Base-by-base conservation (phyloP, 2,888 invertebrate species). In the Noctua pronuba region DNA sequence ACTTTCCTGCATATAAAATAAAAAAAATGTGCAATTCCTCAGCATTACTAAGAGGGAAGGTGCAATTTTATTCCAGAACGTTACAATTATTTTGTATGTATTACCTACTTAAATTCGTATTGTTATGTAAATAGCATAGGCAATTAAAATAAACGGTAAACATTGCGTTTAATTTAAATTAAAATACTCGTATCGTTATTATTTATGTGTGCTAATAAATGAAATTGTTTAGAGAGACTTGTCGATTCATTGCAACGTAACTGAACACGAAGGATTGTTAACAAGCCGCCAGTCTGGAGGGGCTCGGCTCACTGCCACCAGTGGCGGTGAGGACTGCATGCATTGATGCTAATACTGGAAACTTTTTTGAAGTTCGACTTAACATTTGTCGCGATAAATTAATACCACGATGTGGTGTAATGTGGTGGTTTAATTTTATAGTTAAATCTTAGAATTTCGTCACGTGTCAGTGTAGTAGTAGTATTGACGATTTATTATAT, bases 71-170 rank as follows among this genome's bases (percentile, higher is more conserved):
- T 60, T 49, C 31, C 38, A 77, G 38, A 58, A 28, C 49, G 38
- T 16, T 18, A 21, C n/a, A 35, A 24, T 10, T 28, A 24, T 38
- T 46, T 52, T 31, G 38, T 24, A 24, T 24, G 28, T 24, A 49
- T 24, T 31, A 60, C 1, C 0, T 58, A 35, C 10, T 55, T 55
- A 74, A 55, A 55, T 55, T 55, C n/a, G 18, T 41, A n/a, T 41
- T 73, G 49, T 38, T 69, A 69, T 73, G 73, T 55, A 73, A 73
- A 73, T 73, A 41, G 41, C 28, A 1, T 49, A 70, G 41, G 52
- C 24, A 73, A 73, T 73, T n/a, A 73, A 31, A 73, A 75, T 75
- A 55, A 55, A 73, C 2, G n/a, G 75, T 52, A 13, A 31, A 73
- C 4, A 49, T 49, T 73, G 38, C 16, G 28, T 28, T 75, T n/a